Conservation (phyloP, 2,113 vertebrate genomes). For the Sinocyclocheilus anophthalmus region DNA sequence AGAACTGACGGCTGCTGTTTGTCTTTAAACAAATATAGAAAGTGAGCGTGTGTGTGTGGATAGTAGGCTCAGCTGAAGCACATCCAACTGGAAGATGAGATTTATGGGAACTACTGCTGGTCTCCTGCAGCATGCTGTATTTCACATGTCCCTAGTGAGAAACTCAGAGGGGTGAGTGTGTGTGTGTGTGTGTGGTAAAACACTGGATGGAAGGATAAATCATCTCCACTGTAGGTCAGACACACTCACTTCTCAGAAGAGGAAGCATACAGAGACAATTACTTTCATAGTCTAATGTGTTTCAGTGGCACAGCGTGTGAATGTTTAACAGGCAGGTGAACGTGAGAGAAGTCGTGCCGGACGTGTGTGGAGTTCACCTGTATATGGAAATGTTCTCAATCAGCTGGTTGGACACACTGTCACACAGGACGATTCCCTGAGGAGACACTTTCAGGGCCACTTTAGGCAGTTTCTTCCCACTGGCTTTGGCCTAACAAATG, state of each 20-base stretch:
- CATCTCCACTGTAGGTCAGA: not conserved
- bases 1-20: not conserved
- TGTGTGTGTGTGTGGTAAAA: constrained; percentile 22
- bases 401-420: constrained; percentile 79
- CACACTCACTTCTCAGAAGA: constrained; percentile 9
- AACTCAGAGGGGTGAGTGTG: not conserved
- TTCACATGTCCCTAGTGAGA: constrained; percentile 10
- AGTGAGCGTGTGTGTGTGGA: not conserved
- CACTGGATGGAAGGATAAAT: constrained; percentile 17
- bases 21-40: constrained; percentile 13
- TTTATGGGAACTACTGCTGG: constrained; percentile 35
- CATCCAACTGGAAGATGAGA: constrained; percentile 34
- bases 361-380: constrained; percentile 75
- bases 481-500: constrained; percentile 84
- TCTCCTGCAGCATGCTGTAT: constrained; percentile 7
- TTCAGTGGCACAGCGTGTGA: not conserved
- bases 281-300: not conserved
- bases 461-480: constrained; percentile 90
- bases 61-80: not conserved
- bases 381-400: constrained; percentile 93
- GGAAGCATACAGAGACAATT: not conserved
- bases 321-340: constrained; percentile 2
- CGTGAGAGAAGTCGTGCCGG: not conserved
- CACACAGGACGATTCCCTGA: constrained; percentile 82
- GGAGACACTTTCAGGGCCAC: constrained; percentile 88